Percentiles rank a stretch among this genome's conserved stretches.
These are phyloP conservation scores for Axea sp. DNA, from an alignment of 2,888 invertebrate species.

Conservation along the genomic window DNA sequence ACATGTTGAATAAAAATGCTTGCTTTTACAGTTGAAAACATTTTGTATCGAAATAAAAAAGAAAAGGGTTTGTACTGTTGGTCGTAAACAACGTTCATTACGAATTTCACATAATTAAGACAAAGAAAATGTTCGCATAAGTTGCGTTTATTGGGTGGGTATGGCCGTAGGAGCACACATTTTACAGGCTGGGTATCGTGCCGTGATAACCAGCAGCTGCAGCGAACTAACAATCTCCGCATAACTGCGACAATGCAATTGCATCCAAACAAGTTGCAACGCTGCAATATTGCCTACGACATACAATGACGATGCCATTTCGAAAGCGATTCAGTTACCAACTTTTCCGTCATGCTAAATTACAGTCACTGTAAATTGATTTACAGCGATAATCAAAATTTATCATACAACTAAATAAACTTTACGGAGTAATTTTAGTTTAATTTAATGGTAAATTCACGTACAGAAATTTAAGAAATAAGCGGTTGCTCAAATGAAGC, in stretches of 20 bases:
- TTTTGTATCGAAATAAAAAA: too few relatives aligned
- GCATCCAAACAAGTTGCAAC: conserved; percentile 65
- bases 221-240: conserved; percentile 66
- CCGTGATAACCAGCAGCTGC: conserved; percentile 76
- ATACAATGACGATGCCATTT: conserved; percentile 47
- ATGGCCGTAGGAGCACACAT: conserved; percentile 59
- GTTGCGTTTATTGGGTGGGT: conserved; percentile 50
- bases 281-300: conserved; percentile 64
- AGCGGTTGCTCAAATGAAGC: too few relatives aligned
- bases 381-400: neutral
- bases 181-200: conserved; percentile 63
- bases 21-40: too few relatives aligned
- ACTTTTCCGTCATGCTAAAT: conserved; percentile 46
- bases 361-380: conserved; percentile 32
- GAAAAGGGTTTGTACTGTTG: conserved; percentile 22
- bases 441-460: too few relatives aligned
- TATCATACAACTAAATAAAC: neutral
- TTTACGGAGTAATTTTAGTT: too few relatives aligned
- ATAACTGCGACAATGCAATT: conserved; percentile 68
- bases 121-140: conserved; percentile 53
- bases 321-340: conserved; percentile 38
- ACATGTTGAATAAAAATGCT: too few relatives aligned
- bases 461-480: too few relatives aligned
- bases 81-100: conserved; percentile 52
- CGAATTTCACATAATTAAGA: conserved; percentile 57